Evolutionary conservation across 1,140 invertebrate genomes (phyloP), one percentile per base, ranked within the genome.

Genomic region (Trypoxylus dichotomus): DNA sequence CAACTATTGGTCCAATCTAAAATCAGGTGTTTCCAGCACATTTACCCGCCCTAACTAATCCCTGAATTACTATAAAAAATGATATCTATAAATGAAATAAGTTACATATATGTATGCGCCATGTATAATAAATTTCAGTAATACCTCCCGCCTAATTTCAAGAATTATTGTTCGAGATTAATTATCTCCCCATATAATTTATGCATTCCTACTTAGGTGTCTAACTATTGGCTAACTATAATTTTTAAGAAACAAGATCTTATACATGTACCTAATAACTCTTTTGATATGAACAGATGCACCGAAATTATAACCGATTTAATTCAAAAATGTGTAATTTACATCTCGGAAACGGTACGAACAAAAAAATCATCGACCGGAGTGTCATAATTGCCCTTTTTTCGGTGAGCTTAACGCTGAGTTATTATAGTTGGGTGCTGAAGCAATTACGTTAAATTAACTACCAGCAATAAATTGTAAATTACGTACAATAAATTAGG

Each of bases 361-460:
- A 19, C 13, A 54, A 75, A 54, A 75, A 29, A 47, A 43, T 27
- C n/a, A 54, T 75, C 41, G 43, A 43, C 1, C 27, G 11, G 1
- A 43, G 37, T n/a, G 74, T 6, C 25, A 47, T 29, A 47, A 54
- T 43, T 75, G 25, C 25, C 58, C 75, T 47, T 25, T 76, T 29
- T 27, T 58, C 15, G 74, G 74, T 8, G 43, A 63, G 60, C 60
- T 63, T 63, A 63, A 63, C n/a, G 5, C 21, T 63, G 60, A 63
- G 60, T 63, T 63, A 63, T 63, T 63, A 63, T 24, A 27, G 60
- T 63, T 63, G 60, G 25, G 21, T 63, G 60, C 60, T 63, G 19
- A 63, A 63, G 21, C 60, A 63, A 63, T 63, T 63, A 63, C 25
- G 60, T 63, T 63, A 63, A 19, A 63, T 63, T 63, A 63, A 63